phyloP scores from a whole-genome alignment of 2,113 vertebrate species.

The Erinaceus europaeus region DNA sequence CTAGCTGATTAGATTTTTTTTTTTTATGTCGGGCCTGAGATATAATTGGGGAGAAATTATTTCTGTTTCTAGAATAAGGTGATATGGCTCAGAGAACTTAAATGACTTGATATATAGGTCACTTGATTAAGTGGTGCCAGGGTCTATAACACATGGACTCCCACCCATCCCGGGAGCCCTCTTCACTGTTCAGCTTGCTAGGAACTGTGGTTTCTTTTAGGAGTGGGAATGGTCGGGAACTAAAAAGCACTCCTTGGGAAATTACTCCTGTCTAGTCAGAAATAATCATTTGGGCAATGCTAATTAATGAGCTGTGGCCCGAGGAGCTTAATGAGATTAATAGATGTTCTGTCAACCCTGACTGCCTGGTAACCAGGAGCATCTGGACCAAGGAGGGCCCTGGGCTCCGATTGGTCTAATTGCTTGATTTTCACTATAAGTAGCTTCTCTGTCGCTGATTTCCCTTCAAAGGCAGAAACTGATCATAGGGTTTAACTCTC shows the following conservation, averaged over 20 bases:
- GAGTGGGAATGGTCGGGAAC: conserved; percentile 70
- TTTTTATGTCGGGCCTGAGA: neutral
- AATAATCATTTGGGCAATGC: conserved; percentile 73
- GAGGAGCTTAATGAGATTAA: conserved; percentile 81
- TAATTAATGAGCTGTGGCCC: conserved; percentile 78
- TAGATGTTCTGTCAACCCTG: conserved; percentile 75
- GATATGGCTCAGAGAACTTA: neutral
- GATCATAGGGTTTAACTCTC: neutral
- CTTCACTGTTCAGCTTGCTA: neutral
- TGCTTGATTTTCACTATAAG: conserved; percentile 71
- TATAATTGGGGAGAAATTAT: conserved; percentile 5
- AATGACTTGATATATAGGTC: conserved; percentile 23
- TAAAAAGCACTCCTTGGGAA: conserved; percentile 75
- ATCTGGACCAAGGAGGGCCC: conserved; percentile 62
- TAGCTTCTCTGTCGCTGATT: neutral
- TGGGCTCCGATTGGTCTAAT: conserved; percentile 70
- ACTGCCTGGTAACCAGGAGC: conserved; percentile 69
- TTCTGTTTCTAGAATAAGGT: conserved; percentile 22
- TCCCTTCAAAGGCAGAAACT: conserved; percentile 2
- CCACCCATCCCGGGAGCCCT: neutral
- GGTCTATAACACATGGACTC: neutral
- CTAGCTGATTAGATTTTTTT: no score
- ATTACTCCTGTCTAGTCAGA: conserved; percentile 75
- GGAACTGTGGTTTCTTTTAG: conserved; percentile 38
- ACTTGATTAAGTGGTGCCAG: neutral